These are phyloP conservation scores for Pedionomus torquatus DNA, from an alignment of 2,113 vertebrate genomes.

Conservation along the genomic window DNA sequence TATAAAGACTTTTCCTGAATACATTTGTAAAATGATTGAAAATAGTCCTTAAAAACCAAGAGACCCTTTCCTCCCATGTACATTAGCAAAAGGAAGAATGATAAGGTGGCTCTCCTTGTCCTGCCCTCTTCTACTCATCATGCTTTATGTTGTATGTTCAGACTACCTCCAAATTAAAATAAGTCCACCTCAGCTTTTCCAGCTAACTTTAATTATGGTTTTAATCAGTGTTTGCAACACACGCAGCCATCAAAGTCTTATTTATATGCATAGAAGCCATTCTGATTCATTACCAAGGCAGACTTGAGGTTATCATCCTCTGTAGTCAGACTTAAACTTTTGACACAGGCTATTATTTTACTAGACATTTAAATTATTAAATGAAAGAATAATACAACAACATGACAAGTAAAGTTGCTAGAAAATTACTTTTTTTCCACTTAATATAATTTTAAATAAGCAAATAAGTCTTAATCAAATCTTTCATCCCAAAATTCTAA, in stretches of 20 bases:
- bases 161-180: not conserved
- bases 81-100: not conserved
- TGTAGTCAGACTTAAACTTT: not conserved
- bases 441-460: not conserved
- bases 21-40: not conserved
- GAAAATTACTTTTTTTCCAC: not conserved
- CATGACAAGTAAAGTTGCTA: not conserved
- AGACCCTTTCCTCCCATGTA: not conserved
- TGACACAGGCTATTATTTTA: not conserved
- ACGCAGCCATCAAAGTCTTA: not conserved
- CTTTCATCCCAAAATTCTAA: not conserved
- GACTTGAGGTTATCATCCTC: not conserved
- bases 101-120: not conserved
- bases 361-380: not conserved
- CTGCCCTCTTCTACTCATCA: not conserved
- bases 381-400: not conserved
- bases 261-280: constrained; percentile 14
- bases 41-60: not conserved
- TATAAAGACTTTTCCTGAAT: not conserved
- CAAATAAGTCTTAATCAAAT: not conserved
- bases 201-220: not conserved
- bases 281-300: constrained; percentile 29
- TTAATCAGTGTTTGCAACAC: constrained; percentile 14
- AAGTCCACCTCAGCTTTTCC: not conserved
- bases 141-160: not conserved